Evolutionary conservation across 2,797 vertebrate species (phyloP).

Genomic region (Notamacropus eugenii): DNA sequence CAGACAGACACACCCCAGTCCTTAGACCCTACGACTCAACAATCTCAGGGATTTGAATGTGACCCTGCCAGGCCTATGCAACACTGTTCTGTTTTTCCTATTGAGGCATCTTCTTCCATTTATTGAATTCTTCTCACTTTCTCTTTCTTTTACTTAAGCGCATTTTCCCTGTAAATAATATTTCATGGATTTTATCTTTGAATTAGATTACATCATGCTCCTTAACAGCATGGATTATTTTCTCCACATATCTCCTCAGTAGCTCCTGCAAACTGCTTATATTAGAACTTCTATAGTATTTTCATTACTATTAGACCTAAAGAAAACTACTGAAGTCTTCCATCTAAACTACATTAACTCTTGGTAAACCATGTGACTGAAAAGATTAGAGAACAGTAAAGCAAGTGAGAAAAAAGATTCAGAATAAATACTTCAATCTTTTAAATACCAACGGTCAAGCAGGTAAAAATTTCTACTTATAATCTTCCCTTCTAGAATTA

Average conservation of each 20-base stretch:
- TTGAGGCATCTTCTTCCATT: neutral
- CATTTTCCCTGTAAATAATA: neutral
- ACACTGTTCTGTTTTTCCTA: neutral
- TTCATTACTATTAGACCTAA: neutral
- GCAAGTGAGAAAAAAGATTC: slow-evolving; percentile 5
- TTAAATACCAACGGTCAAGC: slow-evolving; percentile 10
- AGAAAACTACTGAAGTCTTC: neutral
- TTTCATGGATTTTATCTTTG: neutral
- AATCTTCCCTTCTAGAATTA: neutral
- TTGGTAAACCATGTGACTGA: neutral
- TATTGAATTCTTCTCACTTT: neutral
- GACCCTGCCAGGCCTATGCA: neutral
- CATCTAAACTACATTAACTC: slow-evolving; percentile 15
- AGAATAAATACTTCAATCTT: slow-evolving; percentile 8
- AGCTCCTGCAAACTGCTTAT: neutral
- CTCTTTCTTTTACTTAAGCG: neutral
- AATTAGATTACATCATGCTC: neutral
- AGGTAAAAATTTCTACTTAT: slow-evolving; percentile 19
- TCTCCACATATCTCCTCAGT: neutral
- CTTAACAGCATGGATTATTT: neutral
- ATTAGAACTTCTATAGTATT: neutral
- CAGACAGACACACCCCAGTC: neutral
- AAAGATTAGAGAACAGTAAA: slow-evolving; percentile 16
- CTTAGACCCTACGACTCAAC: neutral
- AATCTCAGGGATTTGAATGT: neutral